phyloP scores from a whole-genome alignment of 2,797 vertebrate genomes.

The Hoplostethus mediterraneus region DNA sequence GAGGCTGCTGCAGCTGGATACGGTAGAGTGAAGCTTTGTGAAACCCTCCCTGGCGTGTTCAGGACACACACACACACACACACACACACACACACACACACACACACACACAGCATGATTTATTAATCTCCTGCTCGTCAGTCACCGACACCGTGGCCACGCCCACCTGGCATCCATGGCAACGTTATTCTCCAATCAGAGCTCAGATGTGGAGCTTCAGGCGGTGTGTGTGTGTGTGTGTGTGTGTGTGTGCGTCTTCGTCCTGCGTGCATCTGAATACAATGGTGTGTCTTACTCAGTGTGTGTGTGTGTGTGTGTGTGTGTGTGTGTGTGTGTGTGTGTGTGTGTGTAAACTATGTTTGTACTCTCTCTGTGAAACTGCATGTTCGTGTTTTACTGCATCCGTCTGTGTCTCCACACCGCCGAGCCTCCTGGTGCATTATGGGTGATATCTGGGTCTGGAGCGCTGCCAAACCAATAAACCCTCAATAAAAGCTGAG shows the following conservation, averaged over 20 bases:
- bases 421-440: conserved; percentile 34
- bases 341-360: conserved; percentile 13
- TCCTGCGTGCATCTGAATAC: too few relatives aligned
- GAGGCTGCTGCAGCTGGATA: conserved; percentile 67
- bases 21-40: conserved; percentile 63
- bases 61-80: conserved; percentile 30
- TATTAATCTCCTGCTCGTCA: conserved; percentile 68
- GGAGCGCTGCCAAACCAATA: conserved; percentile 68
- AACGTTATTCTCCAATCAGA: conserved; percentile 62
- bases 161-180: conserved; percentile 66
- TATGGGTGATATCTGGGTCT: conserved; percentile 23
- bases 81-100: conserved; percentile 17
- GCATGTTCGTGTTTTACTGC: too few relatives aligned
- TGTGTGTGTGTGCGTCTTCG: conserved; percentile 11
- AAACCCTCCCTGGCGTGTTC: conserved; percentile 48
- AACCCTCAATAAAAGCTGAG: conserved; percentile 69
- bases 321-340: conserved; percentile 13
- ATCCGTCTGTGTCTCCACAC: background rate
- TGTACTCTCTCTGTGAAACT: background rate
- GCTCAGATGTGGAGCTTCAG: conserved; percentile 43
- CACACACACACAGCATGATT: conserved; percentile 56
- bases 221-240: conserved; percentile 24
- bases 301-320: conserved; percentile 7
- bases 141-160: conserved; percentile 49
- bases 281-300: too few relatives aligned